phyloP scores from a whole-genome alignment of 2,113 vertebrate genomes.

The Phalacrocorax carbo region DNA sequence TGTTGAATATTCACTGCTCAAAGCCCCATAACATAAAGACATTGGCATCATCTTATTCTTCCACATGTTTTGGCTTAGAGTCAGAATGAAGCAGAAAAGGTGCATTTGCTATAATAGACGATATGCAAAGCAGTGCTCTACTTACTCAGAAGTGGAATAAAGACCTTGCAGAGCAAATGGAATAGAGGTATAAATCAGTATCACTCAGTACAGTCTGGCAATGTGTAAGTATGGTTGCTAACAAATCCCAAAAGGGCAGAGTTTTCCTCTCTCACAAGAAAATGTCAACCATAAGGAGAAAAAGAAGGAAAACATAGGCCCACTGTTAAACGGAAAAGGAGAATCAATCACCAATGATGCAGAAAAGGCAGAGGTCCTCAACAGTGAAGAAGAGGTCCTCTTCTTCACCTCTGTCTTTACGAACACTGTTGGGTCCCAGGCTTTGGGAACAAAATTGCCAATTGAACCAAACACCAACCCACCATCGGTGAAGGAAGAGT shows the following conservation, averaged over 20 bases:
- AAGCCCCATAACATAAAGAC: not conserved
- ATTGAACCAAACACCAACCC: no score
- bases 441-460: no score
- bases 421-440: no score
- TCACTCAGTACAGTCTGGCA: not conserved
- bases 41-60: not conserved
- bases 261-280: not conserved
- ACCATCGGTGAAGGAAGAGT: no score
- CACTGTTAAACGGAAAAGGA: no score
- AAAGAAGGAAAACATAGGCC: no score
- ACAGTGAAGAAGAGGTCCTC: no score
- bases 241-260: not conserved
- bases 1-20: not conserved
- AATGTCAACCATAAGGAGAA: not conserved
- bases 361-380: no score
- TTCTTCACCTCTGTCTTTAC: no score
- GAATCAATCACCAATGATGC: no score
- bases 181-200: not conserved
- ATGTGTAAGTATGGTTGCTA: not conserved
- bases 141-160: not conserved
- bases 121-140: not conserved
- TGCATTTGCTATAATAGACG: not conserved
- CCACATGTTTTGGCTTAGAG: not conserved
- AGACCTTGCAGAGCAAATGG: not conserved
- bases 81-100: not conserved